A percentile compares a stretch with the other conserved stretches of the same genome.
Evolutionary conservation across 2,888 invertebrate species (phyloP).

Genomic region (Lasioglossum zephyrum): DNA sequence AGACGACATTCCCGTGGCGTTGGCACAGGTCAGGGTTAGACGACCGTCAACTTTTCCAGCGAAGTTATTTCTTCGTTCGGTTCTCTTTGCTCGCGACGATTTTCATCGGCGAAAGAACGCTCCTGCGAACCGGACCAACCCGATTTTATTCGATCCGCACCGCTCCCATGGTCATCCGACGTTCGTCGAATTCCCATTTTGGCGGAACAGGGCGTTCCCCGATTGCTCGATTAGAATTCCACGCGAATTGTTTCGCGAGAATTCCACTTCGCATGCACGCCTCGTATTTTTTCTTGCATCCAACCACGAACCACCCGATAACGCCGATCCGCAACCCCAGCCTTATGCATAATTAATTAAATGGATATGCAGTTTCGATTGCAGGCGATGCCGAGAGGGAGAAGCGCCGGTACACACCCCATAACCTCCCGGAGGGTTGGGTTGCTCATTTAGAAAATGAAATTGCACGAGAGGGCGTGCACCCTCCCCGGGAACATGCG

Average conservation of each 20-base stretch:
- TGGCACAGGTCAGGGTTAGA: slow-evolving; percentile 74
- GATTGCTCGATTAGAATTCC: slow-evolving; percentile 1
- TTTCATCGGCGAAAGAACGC: neutral
- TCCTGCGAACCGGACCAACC: neutral
- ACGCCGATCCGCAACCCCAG: slow-evolving; percentile 55
- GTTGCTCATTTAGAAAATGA: slow-evolving; percentile 77
- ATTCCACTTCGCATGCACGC: neutral
- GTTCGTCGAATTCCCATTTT: neutral
- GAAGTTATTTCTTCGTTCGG: neutral
- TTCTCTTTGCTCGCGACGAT: neutral
- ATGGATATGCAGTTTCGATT: slow-evolving; percentile 77
- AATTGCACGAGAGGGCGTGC: slow-evolving; percentile 77
- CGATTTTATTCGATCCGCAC: neutral
- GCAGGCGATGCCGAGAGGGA: slow-evolving; percentile 60
- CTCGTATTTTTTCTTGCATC: slow-evolving; percentile 26
- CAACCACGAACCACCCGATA: slow-evolving; percentile 53
- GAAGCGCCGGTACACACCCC: slow-evolving; percentile 57
- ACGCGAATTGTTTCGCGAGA: slow-evolving; percentile 5
- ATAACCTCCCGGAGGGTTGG: slow-evolving; percentile 68
- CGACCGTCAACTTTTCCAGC: slow-evolving; percentile 63
- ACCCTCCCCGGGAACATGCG: slow-evolving; percentile 76
- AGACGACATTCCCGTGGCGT: slow-evolving; percentile 49
- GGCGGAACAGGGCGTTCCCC: slow-evolving; percentile 11
- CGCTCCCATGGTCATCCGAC: neutral
- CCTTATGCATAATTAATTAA: slow-evolving; percentile 81